Base-by-base conservation (phyloP, 2,888 invertebrate genomes). In the Muschampia plurimacula region DNA sequence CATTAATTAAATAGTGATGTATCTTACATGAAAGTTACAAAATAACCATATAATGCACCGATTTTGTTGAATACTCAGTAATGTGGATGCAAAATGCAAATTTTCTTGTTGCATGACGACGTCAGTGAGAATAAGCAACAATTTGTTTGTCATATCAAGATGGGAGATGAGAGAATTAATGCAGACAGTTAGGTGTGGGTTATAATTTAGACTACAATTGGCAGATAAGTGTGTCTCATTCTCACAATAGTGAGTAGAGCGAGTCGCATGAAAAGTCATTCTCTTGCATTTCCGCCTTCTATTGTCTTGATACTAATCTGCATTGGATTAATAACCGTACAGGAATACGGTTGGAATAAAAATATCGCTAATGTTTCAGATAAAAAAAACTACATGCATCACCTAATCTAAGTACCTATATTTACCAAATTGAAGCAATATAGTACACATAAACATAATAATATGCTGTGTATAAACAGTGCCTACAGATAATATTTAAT, bases 261-360 rank as follows among this genome's bases (percentile, higher is more conserved):
- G 84, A 82, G 80, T 82, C 81, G 81, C 72, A 80, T 84, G 92
- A 91, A 90, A 93, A 91, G 79, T 81, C 81, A 81, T 83, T 85
- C 86, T 87, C 81, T 79, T 88, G 82, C 83, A 87, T 92, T 90
- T 92, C 92, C 90, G 86, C 86, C 89, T 88, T 80, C 91, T 81
- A 93, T 92, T 92, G 93, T 93, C 85, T 91, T 76, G 82, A 82
- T 85, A 83, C 80, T 86, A 85, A 91, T 91, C 90, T 90, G 83
- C 84, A 84, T 85, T 84, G 85, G 87, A 89, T 90, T 89, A 89
- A 86, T 89, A 86, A 86, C 82, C 76, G 82, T 75, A 76, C 70
- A 72, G 72, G 74, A 70, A 78, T 83, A 84, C 81, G 67, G 83
- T 78, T 78, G 80, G 83, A 78, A 79, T 76, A 80, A 55, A 22